Evolutionary conservation across 2,888 invertebrate genomes (phyloP), one percentile per base, ranked within the genome.

Genomic region (Monochamus alternatus): DNA sequence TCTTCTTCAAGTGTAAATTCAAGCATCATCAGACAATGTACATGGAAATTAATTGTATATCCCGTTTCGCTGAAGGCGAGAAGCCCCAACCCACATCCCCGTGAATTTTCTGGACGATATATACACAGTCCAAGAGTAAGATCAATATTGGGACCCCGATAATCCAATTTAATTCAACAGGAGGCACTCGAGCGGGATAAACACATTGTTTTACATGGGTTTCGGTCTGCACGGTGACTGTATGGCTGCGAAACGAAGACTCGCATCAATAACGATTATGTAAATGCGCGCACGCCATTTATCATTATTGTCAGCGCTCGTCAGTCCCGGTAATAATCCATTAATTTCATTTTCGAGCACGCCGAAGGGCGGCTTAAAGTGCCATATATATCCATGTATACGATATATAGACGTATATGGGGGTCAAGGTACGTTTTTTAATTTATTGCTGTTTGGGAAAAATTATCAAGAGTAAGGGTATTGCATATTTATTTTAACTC

Each of bases 241-340:
- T 64, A 9, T 22, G 12, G 30, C 64, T 12, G 47, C 47, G 22
- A 47, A 47, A 64, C 47, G 47, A 64, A 64, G 30, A 47, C 47
- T 31, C 64, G 31, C 47, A 47, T 64, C 64, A 64, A 64, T 64
- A 64, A 64, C 64, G 47, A 64, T 64, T 64, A 64, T 47, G 64
- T 31, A 64, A 64, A 64, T 47, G 47, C 5, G 47, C 47, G 30
- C 44, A 64, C 47, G 64, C 47, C 64, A 64, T 64, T 64, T 64
- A 64, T 64, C 64, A 64, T 64, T 64, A 64, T 64, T 64, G 64
- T 47, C 64, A 22, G 47, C 44, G 64, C 64, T 64, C 64, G 64
- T 64, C 64, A 47, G 64, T 10, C 22, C 22, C 12, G 44, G 64
- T 64, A 51, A 64, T 64, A 64, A 64, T 64, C 64, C 64, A 64